These are phyloP conservation scores for Apodemia zela DNA, from an alignment of 2,888 invertebrate species.

Conservation along the genomic window DNA sequence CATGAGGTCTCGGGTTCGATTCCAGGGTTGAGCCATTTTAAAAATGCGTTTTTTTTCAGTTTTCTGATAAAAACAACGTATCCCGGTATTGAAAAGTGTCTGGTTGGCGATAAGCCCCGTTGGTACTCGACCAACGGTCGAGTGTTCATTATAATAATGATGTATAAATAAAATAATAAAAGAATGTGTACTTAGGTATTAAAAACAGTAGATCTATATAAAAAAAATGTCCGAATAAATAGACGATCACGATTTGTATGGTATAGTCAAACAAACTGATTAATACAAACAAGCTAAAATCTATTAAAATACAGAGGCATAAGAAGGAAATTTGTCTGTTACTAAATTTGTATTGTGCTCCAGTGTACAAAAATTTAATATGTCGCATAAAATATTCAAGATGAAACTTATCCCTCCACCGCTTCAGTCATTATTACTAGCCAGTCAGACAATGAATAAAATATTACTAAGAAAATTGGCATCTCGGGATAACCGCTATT, in stretches of 20 bases:
- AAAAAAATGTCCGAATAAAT: neutral
- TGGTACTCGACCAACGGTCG: too few species aligned
- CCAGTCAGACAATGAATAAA: slow-evolving; percentile 38
- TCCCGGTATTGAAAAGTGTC: too few species aligned
- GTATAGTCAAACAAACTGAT: neutral
- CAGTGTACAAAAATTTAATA: slow-evolving; percentile 31
- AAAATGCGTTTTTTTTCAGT: too few species aligned
- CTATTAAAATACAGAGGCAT: neutral
- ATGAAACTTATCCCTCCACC: slow-evolving; percentile 32
- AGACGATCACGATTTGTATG: neutral
- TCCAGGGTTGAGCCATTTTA: too few species aligned
- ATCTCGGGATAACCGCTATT: slow-evolving; percentile 33
- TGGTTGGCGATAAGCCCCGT: too few species aligned
- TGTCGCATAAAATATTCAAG: slow-evolving; percentile 34
- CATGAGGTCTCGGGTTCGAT: too few species aligned
- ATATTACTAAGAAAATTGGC: slow-evolving; percentile 37
- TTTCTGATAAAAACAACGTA: too few species aligned
- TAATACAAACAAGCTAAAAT: slow-evolving; percentile 1
- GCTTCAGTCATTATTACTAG: slow-evolving; percentile 35
- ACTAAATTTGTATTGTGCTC: slow-evolving; percentile 12
- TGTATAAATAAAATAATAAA: too few species aligned
- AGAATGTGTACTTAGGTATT: too few species aligned
- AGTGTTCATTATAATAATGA: too few species aligned
- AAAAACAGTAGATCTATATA: too few species aligned
- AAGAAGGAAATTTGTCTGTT: neutral